Conservation (phyloP, 2,888 invertebrate species). For the Onchidella celtica region DNA sequence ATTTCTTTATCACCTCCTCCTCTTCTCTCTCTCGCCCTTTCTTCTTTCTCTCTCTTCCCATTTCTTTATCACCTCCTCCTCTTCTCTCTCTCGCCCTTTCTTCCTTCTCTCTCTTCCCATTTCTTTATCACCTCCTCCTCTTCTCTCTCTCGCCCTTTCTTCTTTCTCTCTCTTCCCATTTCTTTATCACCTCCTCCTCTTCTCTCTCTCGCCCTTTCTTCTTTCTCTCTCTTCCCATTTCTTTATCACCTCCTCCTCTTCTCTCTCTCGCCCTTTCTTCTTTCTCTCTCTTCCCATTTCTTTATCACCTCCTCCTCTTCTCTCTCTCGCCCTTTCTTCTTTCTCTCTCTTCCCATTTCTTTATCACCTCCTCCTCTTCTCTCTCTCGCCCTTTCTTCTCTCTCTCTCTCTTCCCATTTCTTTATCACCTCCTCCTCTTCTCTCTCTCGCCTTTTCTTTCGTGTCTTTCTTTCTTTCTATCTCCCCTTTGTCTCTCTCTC, state of each 20-base stretch:
- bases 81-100: constrained; percentile 6
- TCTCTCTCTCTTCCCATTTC: constrained; percentile 2
- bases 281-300: neutral
- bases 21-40: no score
- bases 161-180: no score
- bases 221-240: neutral
- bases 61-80: no score
- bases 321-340: constrained; percentile 3
- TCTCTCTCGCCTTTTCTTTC: neutral
- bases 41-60: no score
- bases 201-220: neutral
- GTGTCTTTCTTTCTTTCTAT: neutral
- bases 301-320: neutral
- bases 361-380: constrained; percentile 7
- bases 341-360: neutral
- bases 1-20: no score
- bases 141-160: neutral
- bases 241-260: neutral
- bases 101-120: no score
- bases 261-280: constrained; percentile 6
- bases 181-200: no score
- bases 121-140: no score
- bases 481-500: neutral
- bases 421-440: constrained; percentile 14
- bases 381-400: constrained; percentile 19